phyloP scores from a whole-genome alignment of 2,113 vertebrate species.

The Polyodon spathula region DNA sequence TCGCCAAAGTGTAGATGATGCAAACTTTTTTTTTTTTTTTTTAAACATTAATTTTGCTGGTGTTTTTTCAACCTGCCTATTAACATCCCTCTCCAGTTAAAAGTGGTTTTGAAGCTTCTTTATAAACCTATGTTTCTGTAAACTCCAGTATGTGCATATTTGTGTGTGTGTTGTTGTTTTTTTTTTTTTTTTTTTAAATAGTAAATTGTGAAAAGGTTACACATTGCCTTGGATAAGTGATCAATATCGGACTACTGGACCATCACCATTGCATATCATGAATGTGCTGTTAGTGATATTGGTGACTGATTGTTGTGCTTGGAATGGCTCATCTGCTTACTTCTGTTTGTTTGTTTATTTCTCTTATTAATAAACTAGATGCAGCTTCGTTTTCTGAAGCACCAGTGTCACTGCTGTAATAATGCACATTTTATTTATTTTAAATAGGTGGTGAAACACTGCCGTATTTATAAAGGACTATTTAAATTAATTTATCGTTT shows the following conservation, averaged over 20 bases:
- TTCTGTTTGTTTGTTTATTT: too few relatives aligned
- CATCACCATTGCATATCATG: too few relatives aligned
- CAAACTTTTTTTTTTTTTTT: too few relatives aligned
- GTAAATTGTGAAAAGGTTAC: constrained; percentile 5
- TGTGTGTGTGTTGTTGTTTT: not conserved
- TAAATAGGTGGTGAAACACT: constrained; percentile 2
- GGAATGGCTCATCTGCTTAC: too few relatives aligned
- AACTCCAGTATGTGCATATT: not conserved
- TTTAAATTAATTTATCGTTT: constrained; percentile 27
- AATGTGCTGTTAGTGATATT: too few relatives aligned
- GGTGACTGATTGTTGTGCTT: too few relatives aligned
- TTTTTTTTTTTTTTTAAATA: constrained; percentile 13
- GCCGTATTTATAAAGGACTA: constrained; percentile 36
- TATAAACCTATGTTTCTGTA: not conserved
- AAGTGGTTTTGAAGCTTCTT: not conserved
- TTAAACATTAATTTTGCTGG: too few relatives aligned
- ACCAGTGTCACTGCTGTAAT: constrained; percentile 34
- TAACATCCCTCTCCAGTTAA: not conserved
- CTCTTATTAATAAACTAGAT: constrained; percentile 8
- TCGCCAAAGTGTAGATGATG: too few relatives aligned
- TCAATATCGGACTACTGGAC: too few relatives aligned
- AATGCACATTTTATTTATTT: constrained; percentile 16
- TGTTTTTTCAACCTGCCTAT: too few relatives aligned
- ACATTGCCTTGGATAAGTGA: too few relatives aligned
- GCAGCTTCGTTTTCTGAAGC: constrained; percentile 45